phyloP scores from a whole-genome alignment of 2,113 vertebrate genomes.

The Antigone vipio region DNA sequence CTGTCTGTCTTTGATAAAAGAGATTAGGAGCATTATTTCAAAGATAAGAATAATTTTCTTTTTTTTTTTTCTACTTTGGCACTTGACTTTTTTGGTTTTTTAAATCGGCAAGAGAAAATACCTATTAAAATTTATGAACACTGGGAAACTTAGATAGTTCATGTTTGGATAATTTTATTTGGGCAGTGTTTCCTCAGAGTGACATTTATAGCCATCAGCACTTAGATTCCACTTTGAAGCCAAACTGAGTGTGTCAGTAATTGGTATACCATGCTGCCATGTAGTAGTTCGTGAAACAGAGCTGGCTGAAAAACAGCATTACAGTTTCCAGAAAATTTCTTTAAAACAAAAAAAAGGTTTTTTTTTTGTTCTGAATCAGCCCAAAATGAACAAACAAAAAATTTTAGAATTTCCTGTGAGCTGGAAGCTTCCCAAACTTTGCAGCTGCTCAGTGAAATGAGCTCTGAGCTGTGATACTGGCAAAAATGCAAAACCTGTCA shows the following conservation, averaged over 20 bases:
- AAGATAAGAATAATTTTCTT: fast-evolving
- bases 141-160: not conserved
- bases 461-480: constrained; percentile 15
- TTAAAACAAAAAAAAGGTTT: not conserved
- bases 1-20: not conserved
- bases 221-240: not conserved
- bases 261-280: not conserved
- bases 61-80: not conserved
- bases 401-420: constrained; percentile 9
- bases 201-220: constrained; percentile 17
- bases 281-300: not conserved
- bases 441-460: constrained; percentile 52
- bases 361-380: constrained; percentile 22
- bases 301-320: not conserved
- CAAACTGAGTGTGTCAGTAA: not conserved
- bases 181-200: not conserved
- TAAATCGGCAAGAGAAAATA: not conserved
- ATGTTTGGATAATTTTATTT: not conserved
- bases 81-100: not conserved
- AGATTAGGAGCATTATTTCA: not conserved
- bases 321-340: not conserved
- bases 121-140: not conserved
- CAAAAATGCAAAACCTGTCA: constrained; percentile 42
- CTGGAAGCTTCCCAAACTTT: constrained; percentile 44
- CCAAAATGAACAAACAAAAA: constrained; percentile 17